Conservation (phyloP, 2,113 vertebrate genomes). For the Hystrix brachyura region DNA sequence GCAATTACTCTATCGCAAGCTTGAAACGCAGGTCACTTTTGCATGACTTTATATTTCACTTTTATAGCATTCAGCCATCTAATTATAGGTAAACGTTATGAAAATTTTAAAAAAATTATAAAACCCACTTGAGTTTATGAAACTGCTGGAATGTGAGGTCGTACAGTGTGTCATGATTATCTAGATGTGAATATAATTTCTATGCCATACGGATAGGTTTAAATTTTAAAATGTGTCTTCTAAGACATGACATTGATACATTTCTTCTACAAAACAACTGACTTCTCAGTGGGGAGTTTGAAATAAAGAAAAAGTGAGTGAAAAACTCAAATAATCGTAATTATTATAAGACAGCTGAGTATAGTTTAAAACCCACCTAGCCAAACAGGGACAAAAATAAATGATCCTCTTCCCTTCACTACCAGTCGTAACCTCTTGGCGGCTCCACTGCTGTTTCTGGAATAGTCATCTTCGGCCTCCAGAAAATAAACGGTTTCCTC, state of each 20-base stretch:
- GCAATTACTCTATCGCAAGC: neutral
- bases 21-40: neutral
- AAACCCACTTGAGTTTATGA: neutral
- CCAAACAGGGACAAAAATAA: neutral
- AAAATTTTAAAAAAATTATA: neutral
- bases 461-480: neutral
- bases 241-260: slow-evolving; percentile 9
- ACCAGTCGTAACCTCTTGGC: slow-evolving; percentile 2
- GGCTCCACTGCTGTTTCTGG: neutral
- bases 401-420: neutral
- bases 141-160: slow-evolving; percentile 47
- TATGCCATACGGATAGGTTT: neutral
- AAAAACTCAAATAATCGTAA: slow-evolving; percentile 10
- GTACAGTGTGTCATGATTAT: neutral
- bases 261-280: slow-evolving; percentile 14
- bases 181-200: neutral
- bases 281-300: slow-evolving; percentile 12
- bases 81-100: slow-evolving; percentile 22
- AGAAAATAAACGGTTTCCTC: slow-evolving; percentile 50
- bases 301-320: slow-evolving; percentile 40
- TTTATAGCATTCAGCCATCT: neutral
- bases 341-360: slow-evolving; percentile 23
- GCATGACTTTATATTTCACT: neutral
- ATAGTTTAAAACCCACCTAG: neutral
- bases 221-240: slow-evolving; percentile 52